phyloP scores from a whole-genome alignment of 2,797 vertebrate genomes.

The Pagetopsis macropterus region DNA sequence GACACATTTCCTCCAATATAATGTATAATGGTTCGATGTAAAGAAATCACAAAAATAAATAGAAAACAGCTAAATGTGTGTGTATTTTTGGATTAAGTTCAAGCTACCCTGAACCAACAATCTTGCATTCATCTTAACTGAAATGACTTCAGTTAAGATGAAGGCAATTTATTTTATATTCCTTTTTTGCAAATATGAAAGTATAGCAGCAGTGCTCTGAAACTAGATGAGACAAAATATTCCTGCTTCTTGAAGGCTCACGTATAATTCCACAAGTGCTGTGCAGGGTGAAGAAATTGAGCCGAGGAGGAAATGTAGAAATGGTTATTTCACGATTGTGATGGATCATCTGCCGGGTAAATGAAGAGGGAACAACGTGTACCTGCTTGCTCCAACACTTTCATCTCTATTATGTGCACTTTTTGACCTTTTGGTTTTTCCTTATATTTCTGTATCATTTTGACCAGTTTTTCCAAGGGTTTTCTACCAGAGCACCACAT shows the following conservation, averaged over 20 bases:
- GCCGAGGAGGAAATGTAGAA: conserved; percentile 32
- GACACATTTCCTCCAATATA: too few relatives aligned
- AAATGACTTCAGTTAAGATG: background rate
- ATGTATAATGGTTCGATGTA: too few relatives aligned
- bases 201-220: conserved; percentile 15
- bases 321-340: conserved; percentile 47
- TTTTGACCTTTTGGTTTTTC: background rate
- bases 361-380: background rate
- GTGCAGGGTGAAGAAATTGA: conserved; percentile 34
- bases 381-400: background rate
- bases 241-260: conserved; percentile 24
- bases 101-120: background rate
- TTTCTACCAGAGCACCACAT: background rate
- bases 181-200: background rate
- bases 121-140: background rate
- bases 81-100: too few relatives aligned
- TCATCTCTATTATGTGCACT: background rate
- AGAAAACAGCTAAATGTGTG: too few relatives aligned
- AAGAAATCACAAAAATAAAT: too few relatives aligned
- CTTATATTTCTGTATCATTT: background rate
- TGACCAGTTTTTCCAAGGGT: background rate
- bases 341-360: conserved; percentile 21
- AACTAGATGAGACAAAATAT: conserved; percentile 40
- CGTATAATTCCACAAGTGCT: conserved; percentile 49
- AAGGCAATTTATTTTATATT: background rate